Conservation (phyloP, 2,888 invertebrate genomes). For the Drosophila quinaria region DNA sequence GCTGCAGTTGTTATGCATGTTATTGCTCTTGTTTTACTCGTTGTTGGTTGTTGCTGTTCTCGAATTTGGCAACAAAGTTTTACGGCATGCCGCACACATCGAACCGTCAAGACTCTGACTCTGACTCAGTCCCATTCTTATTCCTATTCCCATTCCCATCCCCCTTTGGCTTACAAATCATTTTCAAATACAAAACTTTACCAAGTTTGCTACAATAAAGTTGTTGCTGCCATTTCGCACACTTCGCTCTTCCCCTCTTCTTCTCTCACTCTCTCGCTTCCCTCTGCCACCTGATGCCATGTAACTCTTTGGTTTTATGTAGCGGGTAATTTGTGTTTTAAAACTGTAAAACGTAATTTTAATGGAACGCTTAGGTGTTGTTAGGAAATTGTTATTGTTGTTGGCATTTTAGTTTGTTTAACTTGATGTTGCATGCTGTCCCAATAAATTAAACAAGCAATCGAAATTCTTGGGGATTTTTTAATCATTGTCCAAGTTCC, state of each 20-base stretch:
- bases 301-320: conserved; percentile 71
- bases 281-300: conserved; percentile 19
- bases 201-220: conserved; percentile 73
- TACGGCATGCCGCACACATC: conserved; percentile 63
- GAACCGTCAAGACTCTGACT: conserved; percentile 2
- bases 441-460: conserved; percentile 42
- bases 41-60: conserved; percentile 40
- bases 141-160: background rate
- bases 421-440: conserved; percentile 9
- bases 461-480: background rate
- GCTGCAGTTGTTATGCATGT: conserved; percentile 44
- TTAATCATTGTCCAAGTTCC: background rate
- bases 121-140: background rate
- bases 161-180: conserved; percentile 62
- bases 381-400: conserved; percentile 36
- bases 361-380: conserved; percentile 77
- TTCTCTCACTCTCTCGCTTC: conserved; percentile 6
- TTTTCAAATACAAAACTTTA: conserved; percentile 75
- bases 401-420: conserved; percentile 16
- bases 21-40: conserved; percentile 20
- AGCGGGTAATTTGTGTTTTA: conserved; percentile 77
- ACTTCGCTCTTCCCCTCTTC: background rate
- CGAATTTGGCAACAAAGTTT: conserved; percentile 72
- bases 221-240: conserved; percentile 61
- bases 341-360: conserved; percentile 78